Percentiles rank a stretch among this genome's conserved stretches.
phyloP scores from a whole-genome alignment of 1,140 invertebrate genomes.

The Drosophila hydei region DNA sequence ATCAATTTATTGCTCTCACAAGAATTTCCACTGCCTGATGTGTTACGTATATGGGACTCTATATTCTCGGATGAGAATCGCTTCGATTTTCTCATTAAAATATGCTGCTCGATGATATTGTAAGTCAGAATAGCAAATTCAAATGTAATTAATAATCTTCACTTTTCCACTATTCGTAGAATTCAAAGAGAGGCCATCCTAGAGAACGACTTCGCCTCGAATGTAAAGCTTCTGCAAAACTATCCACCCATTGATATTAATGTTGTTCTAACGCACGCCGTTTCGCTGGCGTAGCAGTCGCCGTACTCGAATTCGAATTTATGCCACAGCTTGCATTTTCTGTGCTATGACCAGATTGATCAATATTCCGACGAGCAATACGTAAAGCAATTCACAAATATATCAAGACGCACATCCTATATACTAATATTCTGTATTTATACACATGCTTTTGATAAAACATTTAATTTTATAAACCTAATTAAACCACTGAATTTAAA shows the following conservation, averaged over 20 bases:
- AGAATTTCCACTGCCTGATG: conserved; percentile 98
- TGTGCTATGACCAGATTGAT: not conserved
- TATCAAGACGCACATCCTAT: conserved; percentile 30
- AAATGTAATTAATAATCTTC: conserved; percentile 15
- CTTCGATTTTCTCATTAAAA: conserved; percentile 95
- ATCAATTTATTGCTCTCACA: conserved; percentile 97
- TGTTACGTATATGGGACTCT: conserved; percentile 97
- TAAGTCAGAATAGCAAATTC: conserved; percentile 85
- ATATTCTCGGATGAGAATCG: conserved; percentile 94
- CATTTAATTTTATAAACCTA: conserved; percentile 59
- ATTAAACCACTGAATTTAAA: conserved; percentile 64
- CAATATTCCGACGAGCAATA: conserved; percentile 36
- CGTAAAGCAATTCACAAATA: conserved; percentile 58
- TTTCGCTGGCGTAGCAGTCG: conserved; percentile 58
- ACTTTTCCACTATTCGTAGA: conserved; percentile 86
- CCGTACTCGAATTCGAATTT: conserved; percentile 15
- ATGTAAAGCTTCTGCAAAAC: conserved; percentile 96
- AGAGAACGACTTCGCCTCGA: conserved; percentile 93
- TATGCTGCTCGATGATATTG: conserved; percentile 98
- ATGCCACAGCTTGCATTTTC: conserved; percentile 28
- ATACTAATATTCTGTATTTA: conserved; percentile 35
- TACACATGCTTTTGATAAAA: conserved; percentile 56
- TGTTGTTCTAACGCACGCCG: conserved; percentile 73
- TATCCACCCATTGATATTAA: conserved; percentile 90
- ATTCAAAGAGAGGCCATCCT: conserved; percentile 92